Conservation (phyloP, 2,113 vertebrate species). For the Chlorodrepanis virens region DNA sequence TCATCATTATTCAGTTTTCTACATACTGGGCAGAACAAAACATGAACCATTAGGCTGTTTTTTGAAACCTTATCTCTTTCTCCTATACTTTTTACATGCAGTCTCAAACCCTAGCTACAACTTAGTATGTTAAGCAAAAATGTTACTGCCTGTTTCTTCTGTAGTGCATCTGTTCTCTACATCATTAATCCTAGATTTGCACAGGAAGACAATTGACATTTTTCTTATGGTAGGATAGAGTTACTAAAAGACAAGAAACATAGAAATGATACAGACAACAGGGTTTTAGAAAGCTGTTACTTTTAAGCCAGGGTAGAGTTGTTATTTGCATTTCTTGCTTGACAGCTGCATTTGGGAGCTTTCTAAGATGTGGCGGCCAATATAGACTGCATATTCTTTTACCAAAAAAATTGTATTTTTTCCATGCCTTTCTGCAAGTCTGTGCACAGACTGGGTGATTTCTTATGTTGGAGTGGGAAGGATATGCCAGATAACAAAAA, state of each 20-base stretch:
- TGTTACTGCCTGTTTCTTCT: background rate
- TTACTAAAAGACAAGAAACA: constrained; percentile 24
- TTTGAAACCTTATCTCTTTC: background rate
- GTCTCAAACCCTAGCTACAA: background rate
- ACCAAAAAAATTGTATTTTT: background rate
- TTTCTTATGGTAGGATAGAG: background rate
- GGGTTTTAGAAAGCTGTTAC: background rate
- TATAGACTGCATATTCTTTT: background rate
- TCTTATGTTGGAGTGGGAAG: background rate
- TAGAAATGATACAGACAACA: background rate
- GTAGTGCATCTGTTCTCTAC: background rate
- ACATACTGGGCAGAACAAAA: background rate
- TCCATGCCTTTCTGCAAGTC: background rate
- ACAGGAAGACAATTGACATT: constrained; percentile 16
- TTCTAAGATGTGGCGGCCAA: background rate
- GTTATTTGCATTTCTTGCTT: constrained; percentile 9
- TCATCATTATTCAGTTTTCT: background rate
- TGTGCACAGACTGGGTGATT: background rate
- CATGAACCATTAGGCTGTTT: background rate
- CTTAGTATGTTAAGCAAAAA: background rate
- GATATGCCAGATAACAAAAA: background rate
- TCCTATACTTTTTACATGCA: background rate
- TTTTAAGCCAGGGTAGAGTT: background rate
- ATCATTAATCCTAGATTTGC: constrained; percentile 18
- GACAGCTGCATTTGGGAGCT: background rate